phyloP scores from a whole-genome alignment of 2,113 vertebrate species.

The Diphyllodes magnificus region DNA sequence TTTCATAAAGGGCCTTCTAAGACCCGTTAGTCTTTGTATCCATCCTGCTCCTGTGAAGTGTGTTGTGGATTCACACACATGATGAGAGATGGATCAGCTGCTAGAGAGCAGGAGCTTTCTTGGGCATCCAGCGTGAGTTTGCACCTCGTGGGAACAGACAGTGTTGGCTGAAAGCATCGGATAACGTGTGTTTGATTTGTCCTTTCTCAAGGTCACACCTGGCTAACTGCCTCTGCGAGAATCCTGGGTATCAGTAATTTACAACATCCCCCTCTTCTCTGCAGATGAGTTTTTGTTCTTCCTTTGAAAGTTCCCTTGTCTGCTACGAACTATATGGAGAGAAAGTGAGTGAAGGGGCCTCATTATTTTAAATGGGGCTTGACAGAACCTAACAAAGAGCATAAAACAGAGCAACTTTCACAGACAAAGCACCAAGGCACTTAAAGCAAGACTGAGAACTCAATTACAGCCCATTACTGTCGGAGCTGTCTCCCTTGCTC shows the following conservation, averaged over 20 bases:
- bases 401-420: slow-evolving; percentile 72
- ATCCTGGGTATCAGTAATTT: slow-evolving; percentile 30
- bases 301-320: slow-evolving; percentile 27
- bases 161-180: not conserved
- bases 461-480: slow-evolving; percentile 70
- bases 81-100: slow-evolving; percentile 21
- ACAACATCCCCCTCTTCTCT: not conserved
- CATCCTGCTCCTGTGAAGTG: not conserved
- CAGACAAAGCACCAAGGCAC: slow-evolving; percentile 60
- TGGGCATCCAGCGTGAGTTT: not conserved
- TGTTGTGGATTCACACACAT: not conserved
- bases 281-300: not conserved
- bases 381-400: slow-evolving; percentile 65
- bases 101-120: not conserved
- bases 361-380: slow-evolving; percentile 74
- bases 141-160: not conserved
- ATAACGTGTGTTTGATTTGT: slow-evolving; percentile 12
- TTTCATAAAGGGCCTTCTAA: not conserved
- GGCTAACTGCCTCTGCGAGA: not conserved
- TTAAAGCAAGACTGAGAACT: slow-evolving; percentile 71
- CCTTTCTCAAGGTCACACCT: slow-evolving; percentile 8
- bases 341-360: slow-evolving; percentile 61
- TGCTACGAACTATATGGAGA: not conserved
- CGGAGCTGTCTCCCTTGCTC: not conserved
- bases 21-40: not conserved